Evolutionary conservation across 2,113 vertebrate species (phyloP).

Genomic region (western clawed frog (Xenopus tropicalis)): DNA sequence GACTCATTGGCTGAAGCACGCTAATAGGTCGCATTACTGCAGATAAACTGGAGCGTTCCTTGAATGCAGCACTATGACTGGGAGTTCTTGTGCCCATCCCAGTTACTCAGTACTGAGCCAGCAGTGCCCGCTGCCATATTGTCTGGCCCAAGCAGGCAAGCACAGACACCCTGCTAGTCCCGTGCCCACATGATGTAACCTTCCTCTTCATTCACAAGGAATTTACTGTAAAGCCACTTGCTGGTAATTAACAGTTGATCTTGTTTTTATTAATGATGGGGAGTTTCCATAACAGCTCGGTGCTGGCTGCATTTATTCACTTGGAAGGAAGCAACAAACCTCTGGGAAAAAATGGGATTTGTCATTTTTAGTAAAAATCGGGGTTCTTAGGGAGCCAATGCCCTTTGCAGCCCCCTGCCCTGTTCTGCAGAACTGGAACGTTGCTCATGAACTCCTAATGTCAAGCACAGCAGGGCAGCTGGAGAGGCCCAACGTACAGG

Average conservation of each 20-base stretch:
- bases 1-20: background rate
- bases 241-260: conserved; percentile 62
- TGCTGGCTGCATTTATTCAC: conserved; percentile 46
- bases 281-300: conserved; percentile 62
- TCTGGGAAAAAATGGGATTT: too few species aligned
- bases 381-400: too few species aligned
- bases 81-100: too few species aligned
- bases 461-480: too few species aligned
- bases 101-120: background rate
- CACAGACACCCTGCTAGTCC: conserved; percentile 49
- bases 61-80: too few species aligned
- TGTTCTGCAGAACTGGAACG: background rate
- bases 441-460: background rate
- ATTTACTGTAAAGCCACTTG: conserved; percentile 50
- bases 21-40: too few species aligned
- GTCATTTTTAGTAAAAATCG: too few species aligned
- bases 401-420: too few species aligned
- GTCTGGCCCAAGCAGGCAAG: conserved; percentile 26
- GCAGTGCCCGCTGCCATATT: conserved; percentile 16
- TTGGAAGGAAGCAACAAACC: too few species aligned
- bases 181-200: conserved; percentile 51
- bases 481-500: too few species aligned
- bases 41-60: too few species aligned
- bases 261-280: conserved; percentile 70
- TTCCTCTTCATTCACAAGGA: conserved; percentile 56